Conservation (phyloP, 2,797 vertebrate genomes). For the Discoglossus pictus region DNA sequence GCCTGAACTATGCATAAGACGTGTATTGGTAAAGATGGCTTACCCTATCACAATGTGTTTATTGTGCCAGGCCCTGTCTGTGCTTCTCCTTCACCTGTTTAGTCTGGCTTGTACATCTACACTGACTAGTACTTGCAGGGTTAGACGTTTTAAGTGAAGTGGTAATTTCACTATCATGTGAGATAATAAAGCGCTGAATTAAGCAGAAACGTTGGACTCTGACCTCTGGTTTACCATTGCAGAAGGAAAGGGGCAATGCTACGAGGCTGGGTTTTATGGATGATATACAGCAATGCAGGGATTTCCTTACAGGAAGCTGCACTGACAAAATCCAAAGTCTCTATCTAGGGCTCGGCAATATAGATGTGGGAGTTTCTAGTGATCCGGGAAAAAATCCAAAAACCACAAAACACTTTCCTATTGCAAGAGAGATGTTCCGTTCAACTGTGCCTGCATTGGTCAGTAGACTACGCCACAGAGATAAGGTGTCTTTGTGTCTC, state of each 20-base stretch:
- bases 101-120: too few species aligned
- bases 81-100: too few species aligned
- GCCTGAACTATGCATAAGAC: too few species aligned
- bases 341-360: background rate
- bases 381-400: background rate
- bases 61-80: background rate
- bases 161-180: background rate
- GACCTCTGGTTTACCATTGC: slow-evolving; percentile 25
- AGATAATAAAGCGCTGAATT: slow-evolving; percentile 35
- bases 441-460: background rate
- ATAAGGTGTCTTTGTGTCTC: slow-evolving; percentile 6
- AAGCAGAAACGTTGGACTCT: slow-evolving; percentile 38
- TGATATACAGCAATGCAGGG: background rate
- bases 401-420: background rate
- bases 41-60: background rate
- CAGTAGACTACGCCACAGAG: background rate
- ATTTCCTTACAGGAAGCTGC: slow-evolving; percentile 7
- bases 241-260: background rate
- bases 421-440: slow-evolving; percentile 13
- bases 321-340: background rate
- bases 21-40: too few species aligned
- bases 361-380: background rate
- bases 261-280: background rate
- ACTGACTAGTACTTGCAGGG: too few species aligned
- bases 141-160: too few species aligned